These are phyloP conservation scores for Clavelina lepadiformis DNA, from an alignment of 23 tunicate genomes.

Conservation along the genomic window DNA sequence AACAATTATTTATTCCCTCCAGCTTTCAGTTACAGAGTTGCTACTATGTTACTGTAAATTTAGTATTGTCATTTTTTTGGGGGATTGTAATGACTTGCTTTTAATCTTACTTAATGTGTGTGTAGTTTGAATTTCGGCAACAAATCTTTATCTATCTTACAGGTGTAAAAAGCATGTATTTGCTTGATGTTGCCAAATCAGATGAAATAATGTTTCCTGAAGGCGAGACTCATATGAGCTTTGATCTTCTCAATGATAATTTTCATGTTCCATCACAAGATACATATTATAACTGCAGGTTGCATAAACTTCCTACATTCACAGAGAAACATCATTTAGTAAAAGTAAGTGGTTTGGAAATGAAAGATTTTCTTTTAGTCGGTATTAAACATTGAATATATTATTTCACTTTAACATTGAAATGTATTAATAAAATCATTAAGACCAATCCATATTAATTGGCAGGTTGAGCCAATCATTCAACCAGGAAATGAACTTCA, in stretches of 20 bases:
- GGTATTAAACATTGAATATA: no score
- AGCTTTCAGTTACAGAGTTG: no score
- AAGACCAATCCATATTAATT: no score
- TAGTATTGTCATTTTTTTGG: no score
- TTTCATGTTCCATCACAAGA: conserved; percentile 42
- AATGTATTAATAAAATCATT: no score
- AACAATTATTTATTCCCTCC: no score
- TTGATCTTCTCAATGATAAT: conserved; percentile 28
- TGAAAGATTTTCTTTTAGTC: no score
- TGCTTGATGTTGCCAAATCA: neutral
- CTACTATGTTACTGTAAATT: no score
- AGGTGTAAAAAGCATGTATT: conserved; percentile 19
- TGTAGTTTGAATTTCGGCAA: neutral
- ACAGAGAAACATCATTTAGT: conserved; percentile 37
- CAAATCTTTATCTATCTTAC: neutral
- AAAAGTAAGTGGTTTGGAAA: conserved; percentile 41
- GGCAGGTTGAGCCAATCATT: conserved; percentile 13
- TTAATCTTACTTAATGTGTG: neutral
- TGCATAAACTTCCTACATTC: conserved; percentile 27
- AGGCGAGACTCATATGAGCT: conserved; percentile 27
- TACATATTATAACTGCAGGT: conserved; percentile 51
- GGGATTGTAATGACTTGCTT: no score
- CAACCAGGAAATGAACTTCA: conserved; percentile 7
- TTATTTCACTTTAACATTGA: no score
- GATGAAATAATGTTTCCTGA: conserved; percentile 26